phyloP scores from a whole-genome alignment of 2,113 vertebrate species.

The Spea multiplicata region DNA sequence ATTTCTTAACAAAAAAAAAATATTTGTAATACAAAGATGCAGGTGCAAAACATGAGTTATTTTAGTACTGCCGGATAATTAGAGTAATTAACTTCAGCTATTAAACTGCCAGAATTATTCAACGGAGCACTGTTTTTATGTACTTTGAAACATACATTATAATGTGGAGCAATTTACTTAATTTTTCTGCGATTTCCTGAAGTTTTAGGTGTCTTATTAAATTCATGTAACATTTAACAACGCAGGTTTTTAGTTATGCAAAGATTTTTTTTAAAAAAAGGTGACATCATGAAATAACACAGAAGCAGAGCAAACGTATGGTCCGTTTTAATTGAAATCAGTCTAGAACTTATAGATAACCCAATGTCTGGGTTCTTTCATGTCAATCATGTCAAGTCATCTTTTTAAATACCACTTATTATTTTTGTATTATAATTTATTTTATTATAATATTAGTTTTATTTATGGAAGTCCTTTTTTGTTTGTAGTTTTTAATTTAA shows the following conservation, averaged over 20 bases:
- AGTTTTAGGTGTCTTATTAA: slow-evolving; percentile 15
- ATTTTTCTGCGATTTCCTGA: slow-evolving; percentile 34
- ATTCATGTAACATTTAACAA: slow-evolving; percentile 4
- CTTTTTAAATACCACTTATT: no score
- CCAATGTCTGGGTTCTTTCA: no score
- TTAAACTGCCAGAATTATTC: slow-evolving; percentile 45
- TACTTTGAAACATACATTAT: slow-evolving; percentile 31
- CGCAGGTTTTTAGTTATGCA: no score
- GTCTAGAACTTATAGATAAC: no score
- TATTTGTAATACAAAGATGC: slow-evolving; percentile 37
- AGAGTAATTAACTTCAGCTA: slow-evolving; percentile 42
- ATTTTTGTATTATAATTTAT: no score
- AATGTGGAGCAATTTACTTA: slow-evolving; percentile 38
- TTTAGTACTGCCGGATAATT: slow-evolving; percentile 45
- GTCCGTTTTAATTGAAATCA: no score
- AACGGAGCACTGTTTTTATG: slow-evolving; percentile 32
- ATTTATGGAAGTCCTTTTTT: slow-evolving; percentile 19
- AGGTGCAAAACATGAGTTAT: slow-evolving; percentile 42
- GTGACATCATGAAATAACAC: no score
- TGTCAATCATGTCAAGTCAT: no score
- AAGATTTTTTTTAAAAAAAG: no score
- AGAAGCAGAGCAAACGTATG: no score
- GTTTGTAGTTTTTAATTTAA: slow-evolving; percentile 36
- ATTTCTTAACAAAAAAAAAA: not conserved
- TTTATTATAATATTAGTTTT: not conserved